Conservation (phyloP, 1,140 invertebrate genomes). For the Rhyzopertha dominica region DNA sequence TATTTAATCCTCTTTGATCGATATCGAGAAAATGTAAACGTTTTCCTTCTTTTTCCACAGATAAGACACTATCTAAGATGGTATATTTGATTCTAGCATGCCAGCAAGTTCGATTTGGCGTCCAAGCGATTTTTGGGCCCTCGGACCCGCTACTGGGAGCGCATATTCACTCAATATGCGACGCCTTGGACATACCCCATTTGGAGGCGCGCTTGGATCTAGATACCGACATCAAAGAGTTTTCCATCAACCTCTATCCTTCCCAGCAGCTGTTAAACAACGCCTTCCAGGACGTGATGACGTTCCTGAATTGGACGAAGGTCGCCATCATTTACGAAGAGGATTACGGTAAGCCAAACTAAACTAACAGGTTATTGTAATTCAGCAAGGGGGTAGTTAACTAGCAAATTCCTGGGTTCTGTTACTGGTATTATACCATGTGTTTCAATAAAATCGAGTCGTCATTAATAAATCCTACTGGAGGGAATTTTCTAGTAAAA, state of each 20-base stretch:
- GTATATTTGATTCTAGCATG: conserved; percentile 81
- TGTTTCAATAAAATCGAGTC: too few relatives aligned
- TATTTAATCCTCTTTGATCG: too few relatives aligned
- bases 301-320: conserved; percentile 87
- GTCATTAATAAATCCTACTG: too few relatives aligned
- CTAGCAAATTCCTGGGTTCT: too few relatives aligned
- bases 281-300: conserved; percentile 82
- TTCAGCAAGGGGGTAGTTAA: too few relatives aligned
- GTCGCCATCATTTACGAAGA: conserved; percentile 93
- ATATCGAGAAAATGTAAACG: too few relatives aligned
- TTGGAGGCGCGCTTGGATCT: conserved; percentile 73
- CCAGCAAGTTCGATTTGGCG: conserved; percentile 74
- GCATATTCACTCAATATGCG: conserved; percentile 87
- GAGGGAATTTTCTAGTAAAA: too few relatives aligned
- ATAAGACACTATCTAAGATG: too few relatives aligned
- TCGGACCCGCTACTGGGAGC: conserved; percentile 73
- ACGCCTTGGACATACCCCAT: conserved; percentile 83
- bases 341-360: conserved; percentile 61
- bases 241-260: conserved; percentile 88
- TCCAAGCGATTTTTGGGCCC: conserved; percentile 86
- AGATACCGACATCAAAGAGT: conserved; percentile 63
- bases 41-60: too few relatives aligned
- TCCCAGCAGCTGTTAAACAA: conserved; percentile 74
- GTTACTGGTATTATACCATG: too few relatives aligned
- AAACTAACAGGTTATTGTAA: background rate